Conservation (phyloP, 2,888 invertebrate species). For the Pandemis corylana region DNA sequence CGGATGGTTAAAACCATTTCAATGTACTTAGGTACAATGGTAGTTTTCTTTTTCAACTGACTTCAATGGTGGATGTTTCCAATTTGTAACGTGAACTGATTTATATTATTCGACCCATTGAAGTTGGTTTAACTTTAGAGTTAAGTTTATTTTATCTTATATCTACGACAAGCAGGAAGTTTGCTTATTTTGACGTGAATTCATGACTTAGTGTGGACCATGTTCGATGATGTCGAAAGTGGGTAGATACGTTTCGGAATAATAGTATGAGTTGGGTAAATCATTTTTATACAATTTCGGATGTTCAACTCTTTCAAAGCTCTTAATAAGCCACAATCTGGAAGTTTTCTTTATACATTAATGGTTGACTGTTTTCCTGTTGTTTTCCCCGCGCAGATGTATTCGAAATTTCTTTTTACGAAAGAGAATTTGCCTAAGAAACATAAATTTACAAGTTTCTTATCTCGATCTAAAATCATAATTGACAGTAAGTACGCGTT, state of each 20-base stretch:
- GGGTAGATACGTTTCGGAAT: too few relatives aligned
- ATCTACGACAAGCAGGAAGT: too few relatives aligned
- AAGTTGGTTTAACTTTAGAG: too few relatives aligned
- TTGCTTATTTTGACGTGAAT: too few relatives aligned
- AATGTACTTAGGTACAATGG: not conserved
- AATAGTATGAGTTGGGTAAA: too few relatives aligned
- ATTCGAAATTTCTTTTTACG: not conserved
- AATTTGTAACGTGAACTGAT: too few relatives aligned
- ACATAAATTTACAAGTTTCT: not conserved
- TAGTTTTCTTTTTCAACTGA: not conserved
- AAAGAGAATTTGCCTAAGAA: not conserved
- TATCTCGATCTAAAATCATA: constrained; percentile 4
- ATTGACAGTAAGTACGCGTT: constrained; percentile 5
- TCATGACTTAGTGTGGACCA: too few relatives aligned
- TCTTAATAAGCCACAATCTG: not conserved
- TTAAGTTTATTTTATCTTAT: too few relatives aligned
- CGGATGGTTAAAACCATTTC: constrained; percentile 6
- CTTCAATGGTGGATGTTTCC: too few relatives aligned
- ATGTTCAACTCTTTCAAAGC: not conserved
- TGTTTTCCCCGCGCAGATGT: not conserved
- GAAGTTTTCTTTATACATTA: not conserved
- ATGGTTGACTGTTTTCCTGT: not conserved
- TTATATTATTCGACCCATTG: too few relatives aligned
- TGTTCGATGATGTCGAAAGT: too few relatives aligned
- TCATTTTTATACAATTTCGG: not conserved